Evolutionary conservation across 1,140 invertebrate genomes (phyloP), one percentile per base, ranked within the genome.

Genomic region (Drosophila pallidifrons): DNA sequence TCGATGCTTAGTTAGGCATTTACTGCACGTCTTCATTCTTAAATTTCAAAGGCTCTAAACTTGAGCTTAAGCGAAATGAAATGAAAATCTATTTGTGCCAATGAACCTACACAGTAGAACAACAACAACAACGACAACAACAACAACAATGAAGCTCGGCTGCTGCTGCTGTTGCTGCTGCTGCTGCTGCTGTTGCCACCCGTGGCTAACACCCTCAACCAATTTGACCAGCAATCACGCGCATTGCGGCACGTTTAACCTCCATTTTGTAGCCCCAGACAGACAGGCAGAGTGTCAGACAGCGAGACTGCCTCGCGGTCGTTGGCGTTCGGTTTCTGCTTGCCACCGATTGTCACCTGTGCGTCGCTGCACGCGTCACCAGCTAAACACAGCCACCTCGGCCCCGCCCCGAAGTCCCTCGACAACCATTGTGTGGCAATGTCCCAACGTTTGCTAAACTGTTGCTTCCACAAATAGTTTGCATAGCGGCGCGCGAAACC

Each of bases 401-500:
- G n/a, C 43, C 8, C 20, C 25, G 16, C 20, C 38, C 16, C 4
- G 30, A 2, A 7, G 8, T 38, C 35, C 35, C 35, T 11, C 8
- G 35, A 10, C 8, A 38, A 3, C 35, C 35, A 38, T 38, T 38
- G 35, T 65, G 35, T 13, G 46, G 7, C 51, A 32, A 32, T 7
- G 30, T 32, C 30, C 5, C 35, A 10, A 10, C 35, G 35, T 45
- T 13, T 46, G 73, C 73, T 71, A 79, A 72, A 71, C 68, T 74
- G 79, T 74, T 77, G 82, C 79, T 59, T 65, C 63, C 63, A 54
- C 68, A 77, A 88, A 89, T 88, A 88, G 83, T 88, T 89, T 73
- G 77, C 85, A 88, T 88, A 67, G 77, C 82, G 58, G 49, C 20
- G 79, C 82, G 79, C 49, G 54, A 75, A 5, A 60, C 59, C 15